Conservation (phyloP, 2,797 vertebrate species). For the Mormyrops boulengeri region DNA sequence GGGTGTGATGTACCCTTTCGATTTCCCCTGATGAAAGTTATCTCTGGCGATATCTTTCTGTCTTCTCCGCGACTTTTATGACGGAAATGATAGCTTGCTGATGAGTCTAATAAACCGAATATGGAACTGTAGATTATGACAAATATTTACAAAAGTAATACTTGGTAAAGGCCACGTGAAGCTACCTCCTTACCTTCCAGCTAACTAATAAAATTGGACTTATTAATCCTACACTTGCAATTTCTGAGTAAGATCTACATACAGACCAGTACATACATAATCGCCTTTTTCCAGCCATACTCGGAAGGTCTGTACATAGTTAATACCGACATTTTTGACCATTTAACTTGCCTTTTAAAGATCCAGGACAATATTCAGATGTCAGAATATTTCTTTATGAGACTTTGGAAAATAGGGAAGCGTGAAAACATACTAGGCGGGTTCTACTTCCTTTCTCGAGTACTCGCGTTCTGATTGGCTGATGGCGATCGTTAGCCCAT, state of each 20-base stretch:
- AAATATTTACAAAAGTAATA: neutral
- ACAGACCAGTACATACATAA: neutral
- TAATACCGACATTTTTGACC: neutral
- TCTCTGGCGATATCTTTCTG: neutral
- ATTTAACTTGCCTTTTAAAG: conserved; percentile 7
- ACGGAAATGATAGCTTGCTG: neutral
- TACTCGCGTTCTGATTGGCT: conserved; percentile 45
- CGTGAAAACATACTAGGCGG: conserved; percentile 29
- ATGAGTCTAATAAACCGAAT: neutral
- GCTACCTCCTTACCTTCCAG: neutral
- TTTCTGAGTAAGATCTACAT: neutral
- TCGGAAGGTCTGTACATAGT: neutral
- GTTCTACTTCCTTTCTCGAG: conserved; percentile 52
- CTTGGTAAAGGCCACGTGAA: neutral
- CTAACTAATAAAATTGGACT: neutral
- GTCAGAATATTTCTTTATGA: neutral
- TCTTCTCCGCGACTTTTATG: neutral
- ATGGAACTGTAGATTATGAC: neutral
- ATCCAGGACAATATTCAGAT: neutral
- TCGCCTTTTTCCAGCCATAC: neutral
- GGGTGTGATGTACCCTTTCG: neutral
- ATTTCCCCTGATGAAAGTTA: neutral
- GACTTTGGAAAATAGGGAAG: conserved; percentile 10
- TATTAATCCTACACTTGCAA: neutral
- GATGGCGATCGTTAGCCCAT: neutral